phyloP scores from a whole-genome alignment of 2,888 invertebrate species.

The Polyommatus icarus region DNA sequence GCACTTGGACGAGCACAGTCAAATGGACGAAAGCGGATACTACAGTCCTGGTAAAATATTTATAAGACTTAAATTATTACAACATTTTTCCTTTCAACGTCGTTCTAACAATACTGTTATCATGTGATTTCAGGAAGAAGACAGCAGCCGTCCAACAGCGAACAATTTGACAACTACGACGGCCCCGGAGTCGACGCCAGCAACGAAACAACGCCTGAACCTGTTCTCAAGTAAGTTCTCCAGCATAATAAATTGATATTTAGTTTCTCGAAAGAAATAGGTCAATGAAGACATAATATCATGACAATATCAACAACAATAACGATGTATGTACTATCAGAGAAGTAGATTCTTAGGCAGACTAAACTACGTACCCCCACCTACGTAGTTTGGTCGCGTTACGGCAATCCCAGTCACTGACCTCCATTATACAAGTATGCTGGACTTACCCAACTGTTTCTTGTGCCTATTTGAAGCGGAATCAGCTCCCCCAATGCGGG shows the following conservation, averaged over 20 bases:
- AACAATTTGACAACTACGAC: slow-evolving; percentile 67
- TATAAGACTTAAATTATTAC: neutral
- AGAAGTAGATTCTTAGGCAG: too few relatives aligned
- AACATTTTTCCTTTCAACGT: neutral
- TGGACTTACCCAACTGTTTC: too few relatives aligned
- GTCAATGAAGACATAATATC: too few relatives aligned
- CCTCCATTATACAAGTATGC: too few relatives aligned
- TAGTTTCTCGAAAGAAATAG: too few relatives aligned
- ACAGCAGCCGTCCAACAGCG: slow-evolving; percentile 54
- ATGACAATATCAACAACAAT: too few relatives aligned
- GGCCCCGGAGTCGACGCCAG: slow-evolving; percentile 56
- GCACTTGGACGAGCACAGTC: slow-evolving; percentile 71
- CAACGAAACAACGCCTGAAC: slow-evolving; percentile 66
- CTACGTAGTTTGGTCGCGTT: too few relatives aligned
- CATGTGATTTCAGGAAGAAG: slow-evolving; percentile 55
- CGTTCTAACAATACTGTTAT: neutral
- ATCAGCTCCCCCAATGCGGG: too few relatives aligned
- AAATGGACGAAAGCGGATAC: slow-evolving; percentile 77
- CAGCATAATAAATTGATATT: neutral
- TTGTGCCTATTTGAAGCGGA: too few relatives aligned
- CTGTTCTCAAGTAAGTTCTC: slow-evolving; percentile 61
- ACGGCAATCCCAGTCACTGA: too few relatives aligned
- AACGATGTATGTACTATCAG: too few relatives aligned
- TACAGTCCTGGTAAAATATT: slow-evolving; percentile 65
- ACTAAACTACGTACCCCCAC: too few relatives aligned